Base-by-base conservation (phyloP, 2,888 invertebrate species). In the Celastrina argiolus region DNA sequence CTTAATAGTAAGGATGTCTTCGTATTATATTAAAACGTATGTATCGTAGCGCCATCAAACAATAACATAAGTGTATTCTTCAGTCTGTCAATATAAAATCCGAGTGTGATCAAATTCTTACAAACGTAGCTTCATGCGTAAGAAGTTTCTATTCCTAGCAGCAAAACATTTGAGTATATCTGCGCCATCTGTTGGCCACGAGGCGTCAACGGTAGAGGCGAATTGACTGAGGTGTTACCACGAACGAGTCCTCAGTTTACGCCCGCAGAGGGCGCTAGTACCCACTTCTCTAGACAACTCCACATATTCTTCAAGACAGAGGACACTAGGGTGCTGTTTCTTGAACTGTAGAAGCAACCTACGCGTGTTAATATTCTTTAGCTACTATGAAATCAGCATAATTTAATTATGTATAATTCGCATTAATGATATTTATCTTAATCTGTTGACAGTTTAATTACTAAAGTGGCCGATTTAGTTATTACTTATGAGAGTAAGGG, bases 241-340 rank as follows among this genome's bases (percentile, higher is more conserved):
- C 14, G 1, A 61, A 36, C 39, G 14, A n/a, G 61, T 61, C 26
- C 14, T 18, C 36, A 14, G 4, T 39, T 6, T 14, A 18, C 1
- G 28, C 31, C 58, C 39, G 39, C 61, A 61, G 61, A 61, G 61
- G 61, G 61, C 61, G 61, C 61, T 61, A 36, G 18, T 14, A 22
- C 2, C 18, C 6, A 36, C 22, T 26, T 12, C 12, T 26, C 12
- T 4, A 51, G 6, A 51, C 18, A 14, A 2, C 28, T 16, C 3
- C 34, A 59, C 16, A 18, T 18, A 61, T 22, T 39, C 39, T 61
- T 6, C 10, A 3, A 39, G 18, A 22, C 7, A 39, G 61, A 36
- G 61, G 61, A 36, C 61, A 22, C 61, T 61, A 61, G 12, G 22
- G 26, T 31, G 61, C 36, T 39, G 18, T 14, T 51, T 51, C 12